Evolutionary conservation across 2,888 invertebrate species (phyloP).

Genomic region (Sialis fuliginosa): DNA sequence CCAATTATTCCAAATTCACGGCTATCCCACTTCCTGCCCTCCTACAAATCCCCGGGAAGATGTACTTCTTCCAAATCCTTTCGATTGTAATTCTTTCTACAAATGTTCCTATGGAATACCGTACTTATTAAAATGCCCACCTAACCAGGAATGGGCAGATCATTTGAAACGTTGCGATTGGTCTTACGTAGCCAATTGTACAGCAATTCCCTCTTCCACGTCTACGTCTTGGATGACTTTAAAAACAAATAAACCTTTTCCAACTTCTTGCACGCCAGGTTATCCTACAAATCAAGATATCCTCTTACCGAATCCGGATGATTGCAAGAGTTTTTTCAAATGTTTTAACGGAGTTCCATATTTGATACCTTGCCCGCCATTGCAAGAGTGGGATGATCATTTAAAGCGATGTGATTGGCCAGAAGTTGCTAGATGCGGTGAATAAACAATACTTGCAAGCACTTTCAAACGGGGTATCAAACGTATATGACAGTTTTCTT

Average conservation of each 20-base stretch:
- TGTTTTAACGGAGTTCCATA: background rate
- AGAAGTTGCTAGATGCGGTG: background rate
- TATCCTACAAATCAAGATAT: background rate
- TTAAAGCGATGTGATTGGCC: conserved; percentile 3
- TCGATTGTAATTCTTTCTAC: no score
- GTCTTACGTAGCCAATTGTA: background rate
- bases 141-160: background rate
- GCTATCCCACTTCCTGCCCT: no score
- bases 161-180: background rate
- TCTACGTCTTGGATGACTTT: background rate
- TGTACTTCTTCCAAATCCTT: no score
- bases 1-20: no score
- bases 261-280: background rate
- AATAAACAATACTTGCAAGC: no score
- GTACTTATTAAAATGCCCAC: background rate
- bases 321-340: conserved; percentile 1
- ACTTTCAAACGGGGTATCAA: no score
- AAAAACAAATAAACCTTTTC: background rate
- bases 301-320: background rate
- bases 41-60: no score
- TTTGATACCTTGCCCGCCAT: background rate
- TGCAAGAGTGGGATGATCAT: background rate
- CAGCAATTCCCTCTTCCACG: background rate
- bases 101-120: background rate
- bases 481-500: no score